Percentiles rank a stretch among this genome's conserved stretches.
These are phyloP conservation scores for Plodia interpunctella DNA, from an alignment of 1,140 invertebrate genomes.

Conservation along the genomic window DNA sequence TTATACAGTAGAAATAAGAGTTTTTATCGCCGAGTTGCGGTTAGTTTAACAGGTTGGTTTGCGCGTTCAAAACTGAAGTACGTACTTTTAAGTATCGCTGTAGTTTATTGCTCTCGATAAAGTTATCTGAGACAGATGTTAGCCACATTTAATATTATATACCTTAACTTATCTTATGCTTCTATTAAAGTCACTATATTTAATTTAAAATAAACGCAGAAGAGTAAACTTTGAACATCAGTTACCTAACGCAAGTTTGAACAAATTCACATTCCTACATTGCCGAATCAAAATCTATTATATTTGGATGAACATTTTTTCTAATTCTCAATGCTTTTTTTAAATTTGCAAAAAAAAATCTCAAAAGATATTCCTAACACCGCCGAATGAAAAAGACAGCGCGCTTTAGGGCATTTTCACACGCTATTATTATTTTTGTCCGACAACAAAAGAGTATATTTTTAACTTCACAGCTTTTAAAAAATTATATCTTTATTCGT, in stretches of 20 bases:
- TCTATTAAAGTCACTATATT: no score
- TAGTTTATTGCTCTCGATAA: constrained; percentile 61
- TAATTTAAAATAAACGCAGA: no score
- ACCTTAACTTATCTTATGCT: neutral
- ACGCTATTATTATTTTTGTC: constrained; percentile 2
- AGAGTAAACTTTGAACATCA: no score
- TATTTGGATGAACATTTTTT: no score
- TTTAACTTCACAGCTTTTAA: neutral
- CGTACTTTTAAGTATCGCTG: constrained; percentile 47
- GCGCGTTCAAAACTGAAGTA: constrained; percentile 47
- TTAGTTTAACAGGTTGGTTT: constrained; percentile 37
- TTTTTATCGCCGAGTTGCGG: constrained; percentile 29
- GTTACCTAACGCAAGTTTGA: no score
- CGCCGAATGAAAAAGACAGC: constrained; percentile 22
- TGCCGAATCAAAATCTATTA: no score
- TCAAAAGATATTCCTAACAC: no score
- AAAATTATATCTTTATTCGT: neutral
- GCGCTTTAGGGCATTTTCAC: constrained; percentile 9
- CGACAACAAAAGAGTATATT: neutral
- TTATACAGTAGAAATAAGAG: constrained; percentile 28
- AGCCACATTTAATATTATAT: neutral
- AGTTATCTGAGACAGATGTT: constrained; percentile 35
- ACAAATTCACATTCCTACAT: no score
- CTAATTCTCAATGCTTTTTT: no score
- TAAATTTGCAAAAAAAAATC: no score